Evolutionary conservation across 2,888 invertebrate genomes (phyloP).

Genomic region (Mystacides longicornis): DNA sequence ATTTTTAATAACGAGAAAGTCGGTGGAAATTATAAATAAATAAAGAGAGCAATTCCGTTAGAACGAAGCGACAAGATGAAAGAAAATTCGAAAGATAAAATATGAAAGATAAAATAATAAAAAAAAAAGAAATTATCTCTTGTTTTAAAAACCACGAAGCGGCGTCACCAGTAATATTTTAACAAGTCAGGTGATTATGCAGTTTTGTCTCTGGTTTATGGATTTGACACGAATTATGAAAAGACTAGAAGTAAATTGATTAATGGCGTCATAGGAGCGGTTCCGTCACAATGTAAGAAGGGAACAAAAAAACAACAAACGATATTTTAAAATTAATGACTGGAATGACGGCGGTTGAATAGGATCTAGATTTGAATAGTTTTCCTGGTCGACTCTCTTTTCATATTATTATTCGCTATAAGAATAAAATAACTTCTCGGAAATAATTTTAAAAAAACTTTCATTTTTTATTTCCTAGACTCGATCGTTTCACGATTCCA

Average conservation of each 20-base stretch:
- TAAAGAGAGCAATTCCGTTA: too few relatives aligned
- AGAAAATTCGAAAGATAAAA: too few relatives aligned
- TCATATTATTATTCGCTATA: too few relatives aligned
- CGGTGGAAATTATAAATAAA: too few relatives aligned
- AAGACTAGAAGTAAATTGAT: conserved; percentile 17
- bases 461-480: too few relatives aligned
- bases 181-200: background rate
- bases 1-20: too few relatives aligned
- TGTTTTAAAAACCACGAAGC: background rate
- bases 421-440: too few relatives aligned
- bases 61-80: too few relatives aligned
- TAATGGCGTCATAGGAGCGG: conserved; percentile 16
- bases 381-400: background rate
- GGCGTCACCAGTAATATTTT: background rate
- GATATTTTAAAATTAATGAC: conserved; percentile 16
- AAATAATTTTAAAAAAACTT: too few relatives aligned
- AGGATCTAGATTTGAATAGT: conserved; percentile 1
- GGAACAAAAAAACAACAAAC: conserved; percentile 5
- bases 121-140: background rate
- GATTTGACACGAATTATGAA: background rate
- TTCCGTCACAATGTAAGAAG: conserved; percentile 10
- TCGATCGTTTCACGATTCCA: too few relatives aligned
- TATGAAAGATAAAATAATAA: background rate
- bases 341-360: conserved; percentile 14
- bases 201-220: background rate